These are phyloP conservation scores for Exaiptasia diaphana DNA, from an alignment of 64 coral and sea anemone genomes.

Conservation along the genomic window DNA sequence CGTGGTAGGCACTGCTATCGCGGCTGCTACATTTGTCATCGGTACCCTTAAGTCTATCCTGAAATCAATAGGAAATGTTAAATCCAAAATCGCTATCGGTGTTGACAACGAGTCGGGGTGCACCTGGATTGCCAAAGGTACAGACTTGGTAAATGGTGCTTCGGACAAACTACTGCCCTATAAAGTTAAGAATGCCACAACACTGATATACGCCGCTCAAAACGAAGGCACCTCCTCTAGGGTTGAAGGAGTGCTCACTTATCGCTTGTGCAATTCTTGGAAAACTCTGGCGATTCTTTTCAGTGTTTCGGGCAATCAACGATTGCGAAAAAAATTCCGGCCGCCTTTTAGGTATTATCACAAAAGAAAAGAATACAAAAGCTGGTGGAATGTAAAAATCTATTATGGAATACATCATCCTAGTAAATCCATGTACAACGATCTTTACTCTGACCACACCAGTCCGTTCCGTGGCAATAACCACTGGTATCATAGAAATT, in stretches of 20 bases:
- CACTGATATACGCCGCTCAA: neutral
- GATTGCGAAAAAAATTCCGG: too few relatives aligned
- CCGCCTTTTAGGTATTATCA: too few relatives aligned
- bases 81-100: conserved; percentile 3
- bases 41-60: neutral
- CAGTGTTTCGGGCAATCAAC: neutral
- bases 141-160: neutral
- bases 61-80: neutral
- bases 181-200: neutral
- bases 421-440: neutral
- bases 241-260: neutral
- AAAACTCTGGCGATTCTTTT: neutral
- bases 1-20: neutral
- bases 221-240: neutral
- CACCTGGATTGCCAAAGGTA: neutral
- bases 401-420: neutral
- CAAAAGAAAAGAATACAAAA: too few relatives aligned
- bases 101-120: neutral
- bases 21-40: neutral
- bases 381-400: neutral
- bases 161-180: neutral
- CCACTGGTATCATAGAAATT: neutral
- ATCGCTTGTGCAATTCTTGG: neutral
- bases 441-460: neutral
- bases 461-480: neutral